Evolutionary conservation across 1,140 invertebrate genomes (phyloP).

Genomic region (Thalassaphorura encarpata): DNA sequence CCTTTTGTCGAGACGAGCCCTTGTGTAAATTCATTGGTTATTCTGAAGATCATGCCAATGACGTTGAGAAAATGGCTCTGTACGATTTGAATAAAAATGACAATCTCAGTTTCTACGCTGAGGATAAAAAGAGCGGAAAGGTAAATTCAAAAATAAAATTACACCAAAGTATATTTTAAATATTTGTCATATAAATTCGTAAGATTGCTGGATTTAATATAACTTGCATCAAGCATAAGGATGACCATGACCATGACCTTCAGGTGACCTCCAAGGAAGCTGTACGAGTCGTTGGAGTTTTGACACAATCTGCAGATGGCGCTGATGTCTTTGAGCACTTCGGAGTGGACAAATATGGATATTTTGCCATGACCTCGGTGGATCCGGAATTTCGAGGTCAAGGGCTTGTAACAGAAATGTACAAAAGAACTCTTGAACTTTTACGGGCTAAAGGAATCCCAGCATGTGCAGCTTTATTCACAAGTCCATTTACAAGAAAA

Average conservation of each 20-base stretch:
- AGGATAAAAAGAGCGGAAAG: conserved; percentile 7
- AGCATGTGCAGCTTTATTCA: conserved; percentile 4
- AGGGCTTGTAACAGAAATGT: conserved; percentile 24
- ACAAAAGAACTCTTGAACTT: conserved; percentile 17
- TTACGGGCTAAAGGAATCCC: conserved; percentile 6
- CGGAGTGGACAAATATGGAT: conserved; percentile 12
- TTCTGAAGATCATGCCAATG: not conserved
- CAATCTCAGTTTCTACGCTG: conserved; percentile 17
- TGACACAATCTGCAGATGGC: not conserved
- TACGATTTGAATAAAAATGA: conserved; percentile 3
- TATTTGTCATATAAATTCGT: not conserved
- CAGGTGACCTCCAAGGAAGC: not conserved
- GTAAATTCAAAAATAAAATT: not conserved
- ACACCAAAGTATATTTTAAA: not conserved
- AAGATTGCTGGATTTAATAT: conserved; percentile 15
- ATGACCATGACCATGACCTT: not conserved
- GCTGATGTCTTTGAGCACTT: conserved; percentile 13
- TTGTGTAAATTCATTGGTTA: conserved; percentile 7
- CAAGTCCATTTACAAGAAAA: conserved; percentile 12
- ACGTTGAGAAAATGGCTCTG: conserved; percentile 4
- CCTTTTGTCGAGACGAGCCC: conserved; percentile 18
- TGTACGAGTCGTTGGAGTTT: not conserved
- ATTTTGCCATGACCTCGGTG: conserved; percentile 18
- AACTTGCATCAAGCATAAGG: not conserved
- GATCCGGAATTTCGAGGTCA: conserved; percentile 17